Conservation (phyloP, 2,113 vertebrate genomes). For the Platichthys stellatus region DNA sequence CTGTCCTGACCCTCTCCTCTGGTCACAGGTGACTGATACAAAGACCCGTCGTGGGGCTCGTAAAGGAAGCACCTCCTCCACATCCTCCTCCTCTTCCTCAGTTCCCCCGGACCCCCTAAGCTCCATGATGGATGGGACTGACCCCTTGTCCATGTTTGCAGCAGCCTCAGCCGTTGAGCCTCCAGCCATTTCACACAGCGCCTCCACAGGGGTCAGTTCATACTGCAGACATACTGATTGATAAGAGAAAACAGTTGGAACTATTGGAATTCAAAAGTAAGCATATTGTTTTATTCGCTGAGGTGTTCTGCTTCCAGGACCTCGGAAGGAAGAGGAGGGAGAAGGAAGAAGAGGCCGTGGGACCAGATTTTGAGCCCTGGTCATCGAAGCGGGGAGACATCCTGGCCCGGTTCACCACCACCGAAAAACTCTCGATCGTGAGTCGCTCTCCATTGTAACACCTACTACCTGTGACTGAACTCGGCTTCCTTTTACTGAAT, state of each 20-base stretch:
- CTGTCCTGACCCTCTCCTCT: not conserved
- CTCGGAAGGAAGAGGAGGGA: conserved; percentile 85
- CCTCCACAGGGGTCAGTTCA: conserved; percentile 71
- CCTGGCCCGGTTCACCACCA: conserved; percentile 94
- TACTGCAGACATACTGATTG: too few relatives aligned
- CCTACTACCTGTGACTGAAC: not conserved
- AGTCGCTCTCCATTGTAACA: conserved; percentile 55
- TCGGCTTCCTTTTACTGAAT: not conserved
- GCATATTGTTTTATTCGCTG: not conserved
- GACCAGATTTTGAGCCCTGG: conserved; percentile 94
- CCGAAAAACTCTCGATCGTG: conserved; percentile 96
- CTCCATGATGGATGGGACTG: conserved; percentile 93
- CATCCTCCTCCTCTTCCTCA: conserved; percentile 92
- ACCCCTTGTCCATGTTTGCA: conserved; percentile 94
- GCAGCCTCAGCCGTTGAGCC: conserved; percentile 83
- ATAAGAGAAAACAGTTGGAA: too few relatives aligned
- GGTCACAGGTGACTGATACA: conserved; percentile 90
- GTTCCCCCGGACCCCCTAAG: conserved; percentile 88
- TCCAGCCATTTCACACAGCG: conserved; percentile 61
- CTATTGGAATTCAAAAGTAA: not conserved
- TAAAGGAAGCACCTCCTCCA: conserved; percentile 95
- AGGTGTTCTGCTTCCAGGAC: conserved; percentile 80
- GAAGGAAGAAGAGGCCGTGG: conserved; percentile 84
- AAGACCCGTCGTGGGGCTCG: conserved; percentile 88
- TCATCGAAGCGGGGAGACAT: conserved; percentile 92